A percentile compares a stretch with the other conserved stretches of the same genome.
Evolutionary conservation across 2,888 invertebrate genomes (phyloP).

Genomic region (Drosophila picticornis): DNA sequence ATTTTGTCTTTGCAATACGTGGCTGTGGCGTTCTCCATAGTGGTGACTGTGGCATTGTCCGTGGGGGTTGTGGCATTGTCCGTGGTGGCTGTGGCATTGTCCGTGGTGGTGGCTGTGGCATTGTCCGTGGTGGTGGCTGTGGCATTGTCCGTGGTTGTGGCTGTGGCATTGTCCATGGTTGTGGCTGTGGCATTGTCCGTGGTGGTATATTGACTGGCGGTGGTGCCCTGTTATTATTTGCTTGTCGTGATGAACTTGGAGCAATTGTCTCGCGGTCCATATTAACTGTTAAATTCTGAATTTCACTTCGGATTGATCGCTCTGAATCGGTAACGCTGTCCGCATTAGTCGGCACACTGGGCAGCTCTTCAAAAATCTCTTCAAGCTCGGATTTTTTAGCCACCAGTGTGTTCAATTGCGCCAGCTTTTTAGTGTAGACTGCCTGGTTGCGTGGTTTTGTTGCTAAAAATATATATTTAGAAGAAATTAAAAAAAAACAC

Average conservation of each 20-base stretch:
- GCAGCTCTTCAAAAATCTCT: slow-evolving; percentile 59
- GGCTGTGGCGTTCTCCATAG: too few species aligned
- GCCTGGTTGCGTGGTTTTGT: slow-evolving; percentile 18
- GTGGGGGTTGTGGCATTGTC: background rate
- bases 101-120: background rate
- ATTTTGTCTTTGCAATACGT: slow-evolving; percentile 18
- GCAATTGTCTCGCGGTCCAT: background rate
- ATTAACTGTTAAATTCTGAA: slow-evolving; percentile 35
- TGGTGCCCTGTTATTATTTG: background rate
- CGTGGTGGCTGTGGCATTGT: background rate
- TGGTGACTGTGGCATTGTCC: rapidly evolving
- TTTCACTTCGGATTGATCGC: slow-evolving; percentile 20
- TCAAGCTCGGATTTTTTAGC: slow-evolving; percentile 51
- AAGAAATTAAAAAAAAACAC: background rate
- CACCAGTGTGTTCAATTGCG: slow-evolving; percentile 15
- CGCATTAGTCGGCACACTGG: slow-evolving; percentile 53
- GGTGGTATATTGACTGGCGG: too few species aligned
- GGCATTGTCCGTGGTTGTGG: background rate
- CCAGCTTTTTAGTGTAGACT: slow-evolving; percentile 37
- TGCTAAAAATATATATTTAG: slow-evolving; percentile 11
- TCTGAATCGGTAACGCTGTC: slow-evolving; percentile 21
- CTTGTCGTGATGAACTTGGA: slow-evolving; percentile 16
- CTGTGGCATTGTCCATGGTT: too few species aligned
- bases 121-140: too few species aligned
- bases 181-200: too few species aligned